Base-by-base conservation (phyloP, 2,113 vertebrate genomes). In the Toxostoma redivivum region DNA sequence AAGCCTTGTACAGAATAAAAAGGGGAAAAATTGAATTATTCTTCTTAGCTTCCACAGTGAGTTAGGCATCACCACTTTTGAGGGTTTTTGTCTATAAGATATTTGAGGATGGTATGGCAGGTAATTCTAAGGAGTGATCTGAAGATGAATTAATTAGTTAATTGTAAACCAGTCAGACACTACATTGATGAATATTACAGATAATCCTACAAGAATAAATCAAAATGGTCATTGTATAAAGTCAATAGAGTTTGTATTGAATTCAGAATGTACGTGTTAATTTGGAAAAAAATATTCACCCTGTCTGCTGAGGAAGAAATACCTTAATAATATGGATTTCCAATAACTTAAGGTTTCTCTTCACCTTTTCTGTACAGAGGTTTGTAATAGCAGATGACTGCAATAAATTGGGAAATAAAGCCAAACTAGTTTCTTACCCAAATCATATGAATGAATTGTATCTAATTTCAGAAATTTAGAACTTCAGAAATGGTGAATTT, bases 81-180 rank as follows among this genome's bases (percentile, higher is more conserved):
- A 73, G 6, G 8, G 1, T 0, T 60, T 42, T 60, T 64, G 3
- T 60, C 11, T 37, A 21, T 37, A 21, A 57, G 3, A 2, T 53
- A 28, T 45, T 69, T 77, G 54, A 72, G 28, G 9, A 11, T 40
- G 4, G 4, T 19, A 30, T 31, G 15, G 12, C 7, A 33, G 50
- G 8, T 3, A 23, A 27, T n/a, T 69, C 21, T 57, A 23, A 60
- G 21, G 40, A 31, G 44, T 53, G 24, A 13, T 72, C 4, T 70
- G 79, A 45, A 50, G 14, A 47, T 38, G 24, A 79, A 50, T 33
- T 40, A 86, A 40, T 3, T 37, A 57, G 45, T 64, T 83, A 57
- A 57, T 85, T 80, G 7, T 72, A 58, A 82, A 54, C 8, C 6
- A 38, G n/a, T 65, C 56, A 62, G 28, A 37, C 30, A 22, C 3